phyloP scores from a whole-genome alignment of 1,140 invertebrate species.

The Ectropis grisescens region DNA sequence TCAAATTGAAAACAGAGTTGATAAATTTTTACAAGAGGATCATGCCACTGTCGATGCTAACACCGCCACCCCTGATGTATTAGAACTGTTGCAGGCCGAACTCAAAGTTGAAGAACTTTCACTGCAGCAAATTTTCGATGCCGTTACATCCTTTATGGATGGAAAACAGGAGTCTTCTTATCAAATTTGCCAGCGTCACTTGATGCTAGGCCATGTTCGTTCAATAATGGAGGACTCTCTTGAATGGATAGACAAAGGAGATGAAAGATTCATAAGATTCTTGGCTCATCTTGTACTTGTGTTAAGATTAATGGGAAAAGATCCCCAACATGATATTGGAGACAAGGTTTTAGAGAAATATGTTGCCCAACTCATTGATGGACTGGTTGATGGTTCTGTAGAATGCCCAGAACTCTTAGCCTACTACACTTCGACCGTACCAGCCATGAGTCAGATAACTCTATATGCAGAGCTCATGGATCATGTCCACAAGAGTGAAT shows the following conservation, averaged over 20 bases:
- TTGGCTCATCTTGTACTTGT: constrained; percentile 89
- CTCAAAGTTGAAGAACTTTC: constrained; percentile 66
- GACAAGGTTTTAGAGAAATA: constrained; percentile 81
- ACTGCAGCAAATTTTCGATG: constrained; percentile 79
- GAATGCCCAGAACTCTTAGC: constrained; percentile 81
- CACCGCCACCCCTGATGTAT: constrained; percentile 73
- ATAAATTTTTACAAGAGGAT: constrained; percentile 77
- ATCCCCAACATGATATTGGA: constrained; percentile 74
- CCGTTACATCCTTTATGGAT: constrained; percentile 57
- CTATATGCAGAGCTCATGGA: constrained; percentile 87
- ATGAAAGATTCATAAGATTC: constrained; percentile 80
- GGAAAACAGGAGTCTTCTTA: constrained; percentile 62
- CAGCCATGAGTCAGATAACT: constrained; percentile 77
- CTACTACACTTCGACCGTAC: constrained; percentile 85
- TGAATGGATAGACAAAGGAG: constrained; percentile 41
- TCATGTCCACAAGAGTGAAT: constrained; percentile 75
- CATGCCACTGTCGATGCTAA: constrained; percentile 64
- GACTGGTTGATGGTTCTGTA: constrained; percentile 70
- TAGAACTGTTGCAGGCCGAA: constrained; percentile 85
- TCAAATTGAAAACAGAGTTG: constrained; percentile 88
- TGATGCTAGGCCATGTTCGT: constrained; percentile 59
- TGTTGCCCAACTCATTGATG: constrained; percentile 78
- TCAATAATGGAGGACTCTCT: constrained; percentile 57
- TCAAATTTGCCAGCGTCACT: constrained; percentile 53
- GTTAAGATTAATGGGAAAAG: constrained; percentile 81